Percentiles rank a stretch among this genome's conserved stretches.
phyloP scores from a whole-genome alignment of 2,888 invertebrate genomes.

The Drosophila glabriapex region DNA sequence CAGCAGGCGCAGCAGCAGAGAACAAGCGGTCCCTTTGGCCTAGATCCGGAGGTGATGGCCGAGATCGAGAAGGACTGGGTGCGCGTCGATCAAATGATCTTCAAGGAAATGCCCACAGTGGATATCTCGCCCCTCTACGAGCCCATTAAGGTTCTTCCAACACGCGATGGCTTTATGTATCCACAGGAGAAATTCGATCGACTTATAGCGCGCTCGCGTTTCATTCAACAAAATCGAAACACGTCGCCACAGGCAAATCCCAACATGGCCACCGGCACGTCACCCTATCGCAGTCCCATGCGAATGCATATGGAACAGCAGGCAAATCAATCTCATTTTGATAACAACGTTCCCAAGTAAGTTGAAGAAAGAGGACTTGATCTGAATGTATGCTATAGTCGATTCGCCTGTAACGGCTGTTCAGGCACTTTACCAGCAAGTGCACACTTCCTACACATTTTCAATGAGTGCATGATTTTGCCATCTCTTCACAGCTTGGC shows the following conservation, averaged over 20 bases:
- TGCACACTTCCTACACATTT: background rate
- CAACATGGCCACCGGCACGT: constrained; percentile 58
- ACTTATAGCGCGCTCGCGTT: constrained; percentile 79
- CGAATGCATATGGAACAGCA: constrained; percentile 64
- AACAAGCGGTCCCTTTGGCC: constrained; percentile 90
- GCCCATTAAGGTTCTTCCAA: constrained; percentile 86
- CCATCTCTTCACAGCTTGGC: constrained; percentile 76
- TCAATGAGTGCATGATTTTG: background rate
- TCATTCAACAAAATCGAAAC: constrained; percentile 76
- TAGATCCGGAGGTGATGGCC: constrained; percentile 91
- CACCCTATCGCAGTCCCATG: constrained; percentile 82
- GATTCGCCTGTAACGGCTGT: background rate
- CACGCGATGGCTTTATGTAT: constrained; percentile 86
- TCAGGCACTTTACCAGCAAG: background rate
- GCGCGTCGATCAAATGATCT: constrained; percentile 85
- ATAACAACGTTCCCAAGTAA: constrained; percentile 77
- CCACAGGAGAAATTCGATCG: constrained; percentile 84
- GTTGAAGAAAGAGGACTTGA: constrained; percentile 1
- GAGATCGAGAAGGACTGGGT: constrained; percentile 88
- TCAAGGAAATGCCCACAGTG: constrained; percentile 83
- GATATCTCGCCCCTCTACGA: constrained; percentile 85
- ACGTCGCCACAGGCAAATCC: constrained; percentile 75
- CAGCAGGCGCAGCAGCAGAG: constrained; percentile 85
- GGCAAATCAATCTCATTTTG: constrained; percentile 42
- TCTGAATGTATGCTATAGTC: background rate